These are phyloP conservation scores for Sinocyclocheilus grahami DNA, from an alignment of 2,113 vertebrate genomes.

Conservation along the genomic window DNA sequence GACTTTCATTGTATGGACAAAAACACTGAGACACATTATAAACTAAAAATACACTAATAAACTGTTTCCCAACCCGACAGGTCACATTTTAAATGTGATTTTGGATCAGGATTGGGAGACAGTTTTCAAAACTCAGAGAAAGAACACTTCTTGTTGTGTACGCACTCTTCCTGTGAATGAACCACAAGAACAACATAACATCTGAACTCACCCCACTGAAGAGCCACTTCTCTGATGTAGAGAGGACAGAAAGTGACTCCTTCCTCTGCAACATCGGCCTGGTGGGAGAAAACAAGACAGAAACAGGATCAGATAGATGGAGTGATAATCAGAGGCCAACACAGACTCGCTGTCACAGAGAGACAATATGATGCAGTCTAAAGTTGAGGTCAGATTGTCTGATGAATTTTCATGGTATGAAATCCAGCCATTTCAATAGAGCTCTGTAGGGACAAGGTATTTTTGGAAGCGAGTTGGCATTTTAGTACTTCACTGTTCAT, in stretches of 20 bases:
- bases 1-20: no score
- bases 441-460: not conserved
- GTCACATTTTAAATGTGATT: not conserved
- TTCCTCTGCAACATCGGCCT: slow-evolving; percentile 82
- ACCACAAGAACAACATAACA: not conserved
- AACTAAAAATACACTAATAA: no score
- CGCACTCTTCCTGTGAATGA: not conserved
- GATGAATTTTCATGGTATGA: not conserved
- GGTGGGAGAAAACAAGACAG: slow-evolving; percentile 44
- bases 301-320: not conserved
- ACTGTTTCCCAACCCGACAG: not conserved
- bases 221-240: slow-evolving; percentile 84
- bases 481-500: not conserved
- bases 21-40: no score
- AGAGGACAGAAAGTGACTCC: slow-evolving; percentile 83
- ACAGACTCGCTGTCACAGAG: not conserved
- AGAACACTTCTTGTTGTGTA: no score
- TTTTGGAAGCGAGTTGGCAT: not conserved
- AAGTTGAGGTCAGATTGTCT: not conserved
- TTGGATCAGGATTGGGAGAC: not conserved
- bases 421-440: not conserved
- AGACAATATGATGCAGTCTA: not conserved
- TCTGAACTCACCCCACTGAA: slow-evolving; percentile 88
- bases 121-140: not conserved
- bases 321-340: not conserved